Conservation (phyloP, 37 sponge, comb jelly and placozoan genomes). For the Ianthella basta region DNA sequence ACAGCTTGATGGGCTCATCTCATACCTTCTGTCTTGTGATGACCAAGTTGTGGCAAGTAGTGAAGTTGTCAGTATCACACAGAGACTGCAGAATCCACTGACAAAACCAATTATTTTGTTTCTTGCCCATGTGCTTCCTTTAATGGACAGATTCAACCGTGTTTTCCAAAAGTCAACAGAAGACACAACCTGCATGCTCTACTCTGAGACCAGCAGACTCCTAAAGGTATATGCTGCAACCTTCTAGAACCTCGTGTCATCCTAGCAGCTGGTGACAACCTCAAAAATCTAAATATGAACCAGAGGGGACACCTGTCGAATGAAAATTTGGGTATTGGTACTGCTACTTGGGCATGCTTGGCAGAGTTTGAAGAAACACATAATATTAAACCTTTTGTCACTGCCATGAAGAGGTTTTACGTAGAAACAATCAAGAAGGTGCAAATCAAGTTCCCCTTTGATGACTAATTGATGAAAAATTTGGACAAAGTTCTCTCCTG, state of each 20-base stretch:
- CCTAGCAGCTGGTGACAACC: slow-evolving; percentile 23
- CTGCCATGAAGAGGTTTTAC: slow-evolving; percentile 34
- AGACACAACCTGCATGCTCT: slow-evolving; percentile 51
- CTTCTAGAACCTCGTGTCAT: slow-evolving; percentile 25
- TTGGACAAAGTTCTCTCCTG: slow-evolving; percentile 30
- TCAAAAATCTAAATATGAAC: slow-evolving; percentile 30
- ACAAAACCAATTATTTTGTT: slow-evolving; percentile 54
- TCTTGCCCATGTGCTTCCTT: slow-evolving; percentile 48
- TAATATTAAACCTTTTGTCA: slow-evolving; percentile 18
- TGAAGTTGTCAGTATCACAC: slow-evolving; percentile 29
- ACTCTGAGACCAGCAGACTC: slow-evolving; percentile 41
- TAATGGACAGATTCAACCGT: slow-evolving; percentile 51
- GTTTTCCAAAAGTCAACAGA: slow-evolving; percentile 52
- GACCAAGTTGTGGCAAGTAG: slow-evolving; percentile 34
- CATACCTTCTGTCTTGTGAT: slow-evolving; percentile 52
- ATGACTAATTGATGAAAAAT: slow-evolving; percentile 42
- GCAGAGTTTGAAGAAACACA: slow-evolving; percentile 30
- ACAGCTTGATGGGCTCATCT: slow-evolving; percentile 48
- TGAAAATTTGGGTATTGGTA: slow-evolving; percentile 51
- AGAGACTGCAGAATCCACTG: slow-evolving; percentile 46
- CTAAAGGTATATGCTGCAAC: slow-evolving; percentile 43
- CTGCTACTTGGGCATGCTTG: slow-evolving; percentile 35
- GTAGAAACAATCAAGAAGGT: slow-evolving; percentile 41
- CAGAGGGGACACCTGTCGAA: slow-evolving; percentile 5
- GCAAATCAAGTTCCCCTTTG: slow-evolving; percentile 53